Percentiles rank a stretch among this genome's conserved stretches.
Conservation (phyloP, 2,888 invertebrate species). For the Diaphora mendica region DNA sequence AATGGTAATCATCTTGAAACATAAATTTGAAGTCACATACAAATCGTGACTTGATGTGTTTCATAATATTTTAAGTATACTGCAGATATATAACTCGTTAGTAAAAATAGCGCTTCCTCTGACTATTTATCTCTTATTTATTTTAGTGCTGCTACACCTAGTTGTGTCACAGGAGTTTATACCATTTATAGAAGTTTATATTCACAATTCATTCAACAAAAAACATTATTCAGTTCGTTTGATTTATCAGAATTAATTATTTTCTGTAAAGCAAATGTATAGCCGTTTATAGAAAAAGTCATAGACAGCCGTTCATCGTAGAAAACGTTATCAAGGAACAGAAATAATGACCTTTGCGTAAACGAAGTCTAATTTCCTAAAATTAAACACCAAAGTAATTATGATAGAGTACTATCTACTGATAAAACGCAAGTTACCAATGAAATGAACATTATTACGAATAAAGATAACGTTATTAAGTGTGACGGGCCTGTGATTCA, state of each 20-base stretch:
- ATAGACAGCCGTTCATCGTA: not conserved
- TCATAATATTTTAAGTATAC: not conserved
- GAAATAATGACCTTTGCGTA: too few species aligned
- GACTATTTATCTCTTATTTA: too few species aligned
- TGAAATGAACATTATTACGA: constrained; percentile 14
- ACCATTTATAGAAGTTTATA: too few species aligned
- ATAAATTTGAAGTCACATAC: not conserved
- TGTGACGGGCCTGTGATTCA: constrained; percentile 42
- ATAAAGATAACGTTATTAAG: constrained; percentile 33
- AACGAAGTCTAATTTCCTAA: not conserved
- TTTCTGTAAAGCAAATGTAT: not conserved
- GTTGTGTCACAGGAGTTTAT: not conserved
- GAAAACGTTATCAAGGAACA: too few species aligned
- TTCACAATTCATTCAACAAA: too few species aligned
- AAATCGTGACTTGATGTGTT: not conserved
- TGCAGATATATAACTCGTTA: too few species aligned
- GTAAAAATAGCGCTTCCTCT: too few species aligned
- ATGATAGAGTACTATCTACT: constrained; percentile 26
- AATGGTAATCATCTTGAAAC: not conserved
- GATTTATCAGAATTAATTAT: not conserved
- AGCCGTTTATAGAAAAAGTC: too few species aligned
- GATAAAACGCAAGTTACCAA: constrained; percentile 16
- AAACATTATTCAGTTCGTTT: too few species aligned
- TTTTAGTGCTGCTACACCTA: too few species aligned
- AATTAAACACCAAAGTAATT: constrained; percentile 8